These are phyloP conservation scores for Bombylius major DNA, from an alignment of 2,888 invertebrate species.

Conservation along the genomic window DNA sequence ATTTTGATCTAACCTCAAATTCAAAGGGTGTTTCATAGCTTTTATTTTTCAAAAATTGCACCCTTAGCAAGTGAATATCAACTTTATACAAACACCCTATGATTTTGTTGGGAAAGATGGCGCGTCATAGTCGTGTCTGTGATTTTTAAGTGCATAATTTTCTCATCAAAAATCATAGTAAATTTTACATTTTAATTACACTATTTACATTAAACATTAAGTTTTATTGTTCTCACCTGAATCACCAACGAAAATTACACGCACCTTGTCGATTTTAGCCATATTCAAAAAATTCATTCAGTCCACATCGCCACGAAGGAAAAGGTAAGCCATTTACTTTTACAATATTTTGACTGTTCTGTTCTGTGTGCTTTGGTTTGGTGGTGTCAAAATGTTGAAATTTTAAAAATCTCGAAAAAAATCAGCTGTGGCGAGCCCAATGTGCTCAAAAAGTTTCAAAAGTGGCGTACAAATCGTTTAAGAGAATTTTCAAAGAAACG, in stretches of 20 bases:
- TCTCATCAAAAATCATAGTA: neutral
- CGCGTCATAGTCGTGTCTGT: slow-evolving; percentile 9
- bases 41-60: neutral
- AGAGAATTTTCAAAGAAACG: no score
- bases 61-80: neutral
- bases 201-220: neutral
- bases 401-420: no score
- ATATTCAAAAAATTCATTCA: slow-evolving; percentile 32
- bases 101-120: slow-evolving; percentile 5
- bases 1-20: no score
- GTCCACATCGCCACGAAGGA: neutral
- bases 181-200: neutral
- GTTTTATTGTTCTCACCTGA: slow-evolving; percentile 47
- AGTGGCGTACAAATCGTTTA: no score
- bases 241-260: slow-evolving; percentile 85
- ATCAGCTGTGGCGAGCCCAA: no score
- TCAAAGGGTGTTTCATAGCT: neutral
- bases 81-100: neutral
- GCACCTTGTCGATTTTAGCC: slow-evolving; percentile 80
- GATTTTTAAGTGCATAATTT: neutral
- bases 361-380: no score
- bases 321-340: no score
- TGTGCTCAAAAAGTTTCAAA: no score
- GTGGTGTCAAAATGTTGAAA: no score
- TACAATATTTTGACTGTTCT: no score